These are phyloP conservation scores for Corythucha ciliata DNA, from an alignment of 2,888 invertebrate genomes.

Conservation along the genomic window DNA sequence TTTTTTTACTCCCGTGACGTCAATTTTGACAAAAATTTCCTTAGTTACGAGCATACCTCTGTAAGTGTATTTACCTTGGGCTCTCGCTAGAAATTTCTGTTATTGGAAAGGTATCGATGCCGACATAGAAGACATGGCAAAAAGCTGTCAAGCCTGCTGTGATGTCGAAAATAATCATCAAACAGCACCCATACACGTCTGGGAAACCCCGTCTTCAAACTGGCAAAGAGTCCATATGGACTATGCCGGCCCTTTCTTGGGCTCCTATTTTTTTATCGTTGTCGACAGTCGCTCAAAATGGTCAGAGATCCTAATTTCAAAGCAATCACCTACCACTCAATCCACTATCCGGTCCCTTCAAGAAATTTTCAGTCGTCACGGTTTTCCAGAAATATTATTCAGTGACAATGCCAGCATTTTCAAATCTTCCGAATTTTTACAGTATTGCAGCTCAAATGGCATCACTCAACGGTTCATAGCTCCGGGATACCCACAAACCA, in stretches of 20 bases:
- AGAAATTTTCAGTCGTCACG: constrained; percentile 20
- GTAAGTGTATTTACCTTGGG: no score
- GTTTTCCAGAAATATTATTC: constrained; percentile 14
- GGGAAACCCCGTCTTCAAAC: background rate
- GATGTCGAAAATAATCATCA: no score
- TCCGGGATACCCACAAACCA: no score
- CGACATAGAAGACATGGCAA: no score
- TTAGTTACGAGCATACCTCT: no score
- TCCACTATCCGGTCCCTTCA: constrained; percentile 14
- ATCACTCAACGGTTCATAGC: constrained; percentile 19
- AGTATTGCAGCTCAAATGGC: background rate
- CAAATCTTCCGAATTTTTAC: constrained; percentile 11
- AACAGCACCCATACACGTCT: background rate
- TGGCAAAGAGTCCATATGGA: background rate
- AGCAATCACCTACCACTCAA: constrained; percentile 14
- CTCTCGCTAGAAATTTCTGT: no score
- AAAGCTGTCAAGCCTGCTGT: no score
- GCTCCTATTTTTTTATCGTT: background rate
- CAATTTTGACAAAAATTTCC: no score
- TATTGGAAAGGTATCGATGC: no score
- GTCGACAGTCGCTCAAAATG: constrained; percentile 27
- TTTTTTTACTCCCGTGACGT: no score
- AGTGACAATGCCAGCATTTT: constrained; percentile 27
- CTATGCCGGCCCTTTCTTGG: constrained; percentile 1
- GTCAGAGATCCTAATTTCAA: constrained; percentile 17